Base-by-base conservation (phyloP, 2,888 invertebrate genomes). In the Acutogordius australiensis region DNA sequence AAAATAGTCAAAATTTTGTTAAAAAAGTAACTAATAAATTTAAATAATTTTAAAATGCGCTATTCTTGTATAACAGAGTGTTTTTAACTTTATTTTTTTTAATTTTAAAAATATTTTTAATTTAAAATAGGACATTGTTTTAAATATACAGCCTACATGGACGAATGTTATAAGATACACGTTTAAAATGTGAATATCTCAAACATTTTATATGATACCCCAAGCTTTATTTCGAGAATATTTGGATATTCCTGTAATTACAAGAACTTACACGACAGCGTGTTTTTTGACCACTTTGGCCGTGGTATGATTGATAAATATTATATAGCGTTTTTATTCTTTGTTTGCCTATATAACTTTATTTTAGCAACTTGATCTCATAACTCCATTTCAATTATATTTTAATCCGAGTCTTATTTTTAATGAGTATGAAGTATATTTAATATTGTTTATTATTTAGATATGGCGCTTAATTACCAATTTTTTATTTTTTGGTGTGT, bases 341-440 rank as follows among this genome's bases (percentile, higher is more conserved):
- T 60, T 61, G 28, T n/a, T n/a, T n/a, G n/a, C n/a, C n/a, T n/a
- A n/a, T n/a, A n/a, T n/a, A n/a, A n/a, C 18, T 21, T 2, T 30
- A 8, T 81, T 79, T 65, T 76, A 94, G 91, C 94, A 97, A 80
- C 73, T 97, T 69, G 91, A 97, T 67, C 73, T 97, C 65, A 82
- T 91, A 30, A 87, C 90, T 61, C 94, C 94, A 26, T 88, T 94
- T 73, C 88, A 91, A 70, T 76, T 99, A 2, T 97, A 97, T 72
- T 99, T 94, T 72, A 94, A 97, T 76, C 94, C 94, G 61, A 84
- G 83, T 68, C 75, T 94, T 63, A 90, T 97, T 68, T 71, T 88
- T 65, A 80, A 80, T 69, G 81, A 82, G 67, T 83, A 81, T 66
- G 88, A 80, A 75, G 79, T 79, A 71, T 66, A 66, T 61, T 21